Evolutionary conservation across 1,140 invertebrate species (phyloP).

Genomic region (Euwallacea similis): DNA sequence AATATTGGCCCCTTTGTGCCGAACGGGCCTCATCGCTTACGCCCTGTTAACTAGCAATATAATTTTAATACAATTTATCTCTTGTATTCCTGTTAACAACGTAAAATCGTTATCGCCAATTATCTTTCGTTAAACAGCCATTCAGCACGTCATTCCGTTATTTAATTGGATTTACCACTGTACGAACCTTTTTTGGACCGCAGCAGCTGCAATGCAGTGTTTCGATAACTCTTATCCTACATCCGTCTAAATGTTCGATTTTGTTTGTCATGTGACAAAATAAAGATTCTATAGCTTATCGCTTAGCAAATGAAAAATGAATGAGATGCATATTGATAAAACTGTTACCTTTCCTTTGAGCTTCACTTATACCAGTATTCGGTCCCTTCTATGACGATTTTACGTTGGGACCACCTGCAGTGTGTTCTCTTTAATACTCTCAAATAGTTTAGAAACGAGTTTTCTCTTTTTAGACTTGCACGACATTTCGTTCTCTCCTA

Average conservation of each 20-base stretch:
- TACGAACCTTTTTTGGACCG: background rate
- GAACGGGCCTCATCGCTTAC: slow-evolving; percentile 1
- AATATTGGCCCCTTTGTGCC: background rate
- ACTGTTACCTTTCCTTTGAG: no score
- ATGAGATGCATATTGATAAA: no score
- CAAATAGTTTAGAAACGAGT: background rate
- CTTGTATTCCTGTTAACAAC: slow-evolving; percentile 10
- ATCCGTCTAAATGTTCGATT: no score
- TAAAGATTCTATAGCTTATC: no score
- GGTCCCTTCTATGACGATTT: background rate
- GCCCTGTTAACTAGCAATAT: slow-evolving; percentile 10
- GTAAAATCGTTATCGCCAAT: slow-evolving; percentile 22
- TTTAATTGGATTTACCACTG: slow-evolving; percentile 20
- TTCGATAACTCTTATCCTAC: slow-evolving; percentile 12
- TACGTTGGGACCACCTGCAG: background rate
- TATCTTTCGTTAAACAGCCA: slow-evolving; percentile 21
- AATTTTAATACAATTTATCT: slow-evolving; percentile 21
- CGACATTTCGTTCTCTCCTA: background rate
- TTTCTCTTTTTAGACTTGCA: background rate
- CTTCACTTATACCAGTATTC: background rate
- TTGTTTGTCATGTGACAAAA: no score
- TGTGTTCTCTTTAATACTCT: background rate
- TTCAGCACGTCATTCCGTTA: slow-evolving; percentile 9
- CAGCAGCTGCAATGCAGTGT: slow-evolving; percentile 7
- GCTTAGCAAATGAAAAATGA: no score